Evolutionary conservation across 2,113 vertebrate species (phyloP).

Genomic region (Myotis davidii): DNA sequence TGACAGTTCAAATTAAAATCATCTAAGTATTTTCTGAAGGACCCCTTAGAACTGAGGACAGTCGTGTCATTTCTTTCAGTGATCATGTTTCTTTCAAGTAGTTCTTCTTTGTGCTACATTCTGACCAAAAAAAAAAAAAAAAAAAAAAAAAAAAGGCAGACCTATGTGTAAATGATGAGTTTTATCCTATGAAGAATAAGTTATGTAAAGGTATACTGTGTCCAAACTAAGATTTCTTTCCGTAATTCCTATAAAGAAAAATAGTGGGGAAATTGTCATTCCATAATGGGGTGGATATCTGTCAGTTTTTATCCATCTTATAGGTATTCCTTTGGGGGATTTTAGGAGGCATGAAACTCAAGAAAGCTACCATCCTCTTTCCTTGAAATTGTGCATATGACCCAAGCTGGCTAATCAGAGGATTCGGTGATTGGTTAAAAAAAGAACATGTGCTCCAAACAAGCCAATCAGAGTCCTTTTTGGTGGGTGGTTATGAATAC

Average conservation of each 20-base stretch:
- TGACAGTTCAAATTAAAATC: constrained; percentile 33
- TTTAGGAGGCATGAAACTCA: background rate
- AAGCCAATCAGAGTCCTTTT: background rate
- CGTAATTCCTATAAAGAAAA: background rate
- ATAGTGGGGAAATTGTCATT: background rate
- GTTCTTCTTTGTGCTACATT: background rate
- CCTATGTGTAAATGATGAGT: background rate
- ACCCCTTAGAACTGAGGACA: background rate
- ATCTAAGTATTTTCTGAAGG: background rate
- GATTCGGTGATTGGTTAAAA: background rate
- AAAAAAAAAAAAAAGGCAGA: too few relatives aligned
- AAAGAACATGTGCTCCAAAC: background rate
- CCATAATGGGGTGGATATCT: background rate
- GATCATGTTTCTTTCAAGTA: background rate
- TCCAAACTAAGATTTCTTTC: constrained; percentile 43
- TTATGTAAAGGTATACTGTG: background rate
- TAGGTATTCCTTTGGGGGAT: background rate
- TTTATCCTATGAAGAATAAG: background rate
- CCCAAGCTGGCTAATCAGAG: background rate
- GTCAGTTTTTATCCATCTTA: background rate
- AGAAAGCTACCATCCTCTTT: background rate
- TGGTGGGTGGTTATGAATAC: background rate
- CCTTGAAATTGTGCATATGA: background rate
- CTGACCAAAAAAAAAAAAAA: background rate
- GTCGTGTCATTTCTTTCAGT: constrained; percentile 6